Evolutionary conservation across 2,113 vertebrate species (phyloP).

Genomic region (Heteronetta atricapilla): DNA sequence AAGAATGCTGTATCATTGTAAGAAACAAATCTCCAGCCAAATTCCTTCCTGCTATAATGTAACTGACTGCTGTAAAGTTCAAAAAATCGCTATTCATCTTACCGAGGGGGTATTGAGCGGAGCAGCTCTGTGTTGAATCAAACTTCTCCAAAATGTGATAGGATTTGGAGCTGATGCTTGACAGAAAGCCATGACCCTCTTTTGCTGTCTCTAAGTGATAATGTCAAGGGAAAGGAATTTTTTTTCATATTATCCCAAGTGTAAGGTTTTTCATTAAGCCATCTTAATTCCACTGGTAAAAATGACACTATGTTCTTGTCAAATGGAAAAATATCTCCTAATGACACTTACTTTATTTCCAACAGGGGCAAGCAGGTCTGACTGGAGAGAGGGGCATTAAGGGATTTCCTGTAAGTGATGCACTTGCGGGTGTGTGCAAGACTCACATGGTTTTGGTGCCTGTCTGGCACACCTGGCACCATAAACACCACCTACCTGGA

Average conservation of each 20-base stretch:
- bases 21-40: slow-evolving; percentile 24
- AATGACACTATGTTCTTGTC: slow-evolving; percentile 38
- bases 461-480: neutral
- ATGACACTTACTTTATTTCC: slow-evolving; percentile 64
- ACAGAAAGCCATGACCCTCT: slow-evolving; percentile 27
- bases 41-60: slow-evolving; percentile 7
- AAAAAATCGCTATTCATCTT: slow-evolving; percentile 23
- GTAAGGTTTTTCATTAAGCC: slow-evolving; percentile 47
- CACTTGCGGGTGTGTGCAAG: neutral
- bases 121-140: neutral
- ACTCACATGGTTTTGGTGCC: neutral
- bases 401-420: slow-evolving; percentile 84
- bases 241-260: neutral
- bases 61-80: slow-evolving; percentile 39
- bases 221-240: slow-evolving; percentile 30
- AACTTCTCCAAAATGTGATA: neutral
- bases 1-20: neutral
- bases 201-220: slow-evolving; percentile 54
- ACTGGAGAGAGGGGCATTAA: slow-evolving; percentile 73
- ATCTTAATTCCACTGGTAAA: slow-evolving; percentile 40
- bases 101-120: neutral
- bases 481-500: neutral
- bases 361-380: slow-evolving; percentile 81
- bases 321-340: slow-evolving; percentile 50
- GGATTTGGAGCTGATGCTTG: slow-evolving; percentile 47